Evolutionary conservation across 1,140 invertebrate genomes (phyloP), one percentile per base, ranked within the genome.

Genomic region (Meloidogyne chitwoodi): DNA sequence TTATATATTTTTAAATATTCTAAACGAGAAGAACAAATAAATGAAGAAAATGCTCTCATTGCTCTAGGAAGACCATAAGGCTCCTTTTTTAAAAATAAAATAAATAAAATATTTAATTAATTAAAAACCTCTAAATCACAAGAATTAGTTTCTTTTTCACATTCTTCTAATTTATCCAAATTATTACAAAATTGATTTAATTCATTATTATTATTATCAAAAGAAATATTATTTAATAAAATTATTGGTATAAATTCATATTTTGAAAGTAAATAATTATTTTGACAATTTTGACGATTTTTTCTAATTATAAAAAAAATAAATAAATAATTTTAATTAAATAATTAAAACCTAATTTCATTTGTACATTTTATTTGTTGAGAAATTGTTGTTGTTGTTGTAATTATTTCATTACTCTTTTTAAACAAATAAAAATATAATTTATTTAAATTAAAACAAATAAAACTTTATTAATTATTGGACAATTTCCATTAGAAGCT

Each of bases 401-500:
- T 29, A 11, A n/a, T 56, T n/a, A 48, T 12, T 24, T 56, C 69
- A 24, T 10, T 24, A 1, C 22, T 41, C 12, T 31, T 12, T 19
- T 29, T n/a, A n/a, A n/a, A n/a, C 19, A 61, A n/a, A n/a, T 22
- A 10, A 34, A 27, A n/a, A 8, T 19, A 26, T 22, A 26, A 24
- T n/a, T 34, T 3, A 56, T 29, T 16, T 48, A 70, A 44, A 70
- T 26, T 48, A 26, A 65, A 56, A n/a, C n/a, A 8, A 56, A 56
- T n/a, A 56, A n/a, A n/a, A 56, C 48, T 56, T 56, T 5, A n/a
- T 56, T 8, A n/a, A 56, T 56, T 56, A n/a, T 70, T 5, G 79
- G 78, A 48, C 84, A 86, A 12, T 82, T 66, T 41, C 86, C 79
- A 14, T 74, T 73, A 19, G 84, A 84, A 29, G 78, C 79, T 34